Conservation (phyloP, 2,888 invertebrate species). For the Tridacna crocea region DNA sequence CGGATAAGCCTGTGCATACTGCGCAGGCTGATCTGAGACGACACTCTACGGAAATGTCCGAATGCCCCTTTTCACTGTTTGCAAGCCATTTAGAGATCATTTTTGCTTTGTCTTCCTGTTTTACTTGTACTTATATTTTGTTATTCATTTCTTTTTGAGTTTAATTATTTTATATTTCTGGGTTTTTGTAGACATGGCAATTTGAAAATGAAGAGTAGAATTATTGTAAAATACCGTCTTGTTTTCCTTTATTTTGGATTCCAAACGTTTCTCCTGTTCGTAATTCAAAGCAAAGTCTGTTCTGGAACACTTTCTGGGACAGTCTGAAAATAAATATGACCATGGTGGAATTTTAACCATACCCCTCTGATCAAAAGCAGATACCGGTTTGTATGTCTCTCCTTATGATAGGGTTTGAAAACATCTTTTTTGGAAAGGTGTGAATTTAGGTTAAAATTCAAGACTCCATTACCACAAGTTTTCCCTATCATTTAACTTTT, state of each 20-base stretch:
- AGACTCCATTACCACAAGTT: not conserved
- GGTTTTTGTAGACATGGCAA: conserved; percentile 16
- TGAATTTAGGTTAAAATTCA: not conserved
- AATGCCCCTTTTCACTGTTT: too few relatives aligned
- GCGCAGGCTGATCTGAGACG: too few relatives aligned
- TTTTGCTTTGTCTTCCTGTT: not conserved
- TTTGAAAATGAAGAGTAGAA: conserved; percentile 17
- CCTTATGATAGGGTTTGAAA: not conserved
- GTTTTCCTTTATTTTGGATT: not conserved
- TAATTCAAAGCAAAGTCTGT: too few relatives aligned
- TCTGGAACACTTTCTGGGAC: too few relatives aligned
- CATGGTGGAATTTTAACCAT: not conserved
- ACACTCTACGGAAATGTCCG: too few relatives aligned
- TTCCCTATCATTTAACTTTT: not conserved
- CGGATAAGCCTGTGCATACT: too few relatives aligned
- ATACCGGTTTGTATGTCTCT: not conserved
- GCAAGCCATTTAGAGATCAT: not conserved
- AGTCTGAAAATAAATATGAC: not conserved
- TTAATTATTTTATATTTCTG: conserved; percentile 1
- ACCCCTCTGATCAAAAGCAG: not conserved
- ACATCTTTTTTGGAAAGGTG: not conserved
- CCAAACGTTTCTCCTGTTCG: not conserved
- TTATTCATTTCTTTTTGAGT: not conserved
- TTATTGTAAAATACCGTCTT: not conserved
- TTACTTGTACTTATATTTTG: not conserved